Evolutionary conservation across 2,113 vertebrate species (phyloP), one percentile per base, ranked within the genome.

Genomic region (Mesocricetus auratus): DNA sequence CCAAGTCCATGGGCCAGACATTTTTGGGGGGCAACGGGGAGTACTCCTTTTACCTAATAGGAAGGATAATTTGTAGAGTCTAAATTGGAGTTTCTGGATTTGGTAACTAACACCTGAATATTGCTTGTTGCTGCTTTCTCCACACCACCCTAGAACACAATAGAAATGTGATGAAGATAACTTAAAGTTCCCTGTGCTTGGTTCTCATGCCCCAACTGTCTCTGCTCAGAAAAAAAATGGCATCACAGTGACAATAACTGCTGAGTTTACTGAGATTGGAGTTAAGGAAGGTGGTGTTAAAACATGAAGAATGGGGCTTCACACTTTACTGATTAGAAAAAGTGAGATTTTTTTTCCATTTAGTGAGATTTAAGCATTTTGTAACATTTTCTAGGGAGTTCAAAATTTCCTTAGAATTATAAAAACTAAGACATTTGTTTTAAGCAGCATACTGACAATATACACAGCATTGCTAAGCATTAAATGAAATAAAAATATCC

Each of bases 281-380:
- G 36, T 88, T n/a, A 88, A 45, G 71, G 21, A 95, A 69, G 68
- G 10, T 66, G 10, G 8, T 62, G 36, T 74, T 69, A 85, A 86
- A 92, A 88, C 26, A 26, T 5, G 26, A 87, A 74, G 71, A 74
- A 79, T 6, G n/a, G 42, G 19, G 7, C 9, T 15, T 11, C 26
- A 45, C 42, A 45, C 56, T 86, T 77, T 56, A 16, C 58, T 68
- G 86, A 94, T 88, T 81, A 88, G 82, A 79, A 90, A 74, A 64
- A 58, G 10, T 5, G 2, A 2, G 29, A 29, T 75, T 58, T n/a
- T 39, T 3, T 21, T 42, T 69, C 17, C 2, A 64, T 87, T 91
- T 90, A 94, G 94, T 74, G 58, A 96, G 33, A 89, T 85, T 89
- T 93, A 81, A 96, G 94, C 42, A 85, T 90, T 95, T 83, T 81